A percentile compares a stretch with the other conserved stretches of the same genome.
Evolutionary conservation across 2,797 vertebrate species (phyloP).

Genomic region (Melanotaenia pygmaea): DNA sequence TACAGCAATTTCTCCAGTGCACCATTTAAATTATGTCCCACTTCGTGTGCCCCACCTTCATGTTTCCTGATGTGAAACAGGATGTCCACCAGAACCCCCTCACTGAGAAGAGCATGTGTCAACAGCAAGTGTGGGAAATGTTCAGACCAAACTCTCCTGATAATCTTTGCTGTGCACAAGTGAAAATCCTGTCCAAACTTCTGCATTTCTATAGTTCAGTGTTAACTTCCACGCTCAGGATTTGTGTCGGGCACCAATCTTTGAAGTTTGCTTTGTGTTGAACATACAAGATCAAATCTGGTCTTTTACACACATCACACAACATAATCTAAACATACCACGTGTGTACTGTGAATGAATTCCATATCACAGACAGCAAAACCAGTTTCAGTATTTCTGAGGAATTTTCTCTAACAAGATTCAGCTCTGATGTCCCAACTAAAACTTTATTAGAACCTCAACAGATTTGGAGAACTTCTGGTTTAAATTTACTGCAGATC

Average conservation of each 20-base stretch:
- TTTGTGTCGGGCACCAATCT: neutral
- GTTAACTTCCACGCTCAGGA: neutral
- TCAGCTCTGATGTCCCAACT: neutral
- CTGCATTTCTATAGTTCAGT: neutral
- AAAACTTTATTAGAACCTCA: neutral
- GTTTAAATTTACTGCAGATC: neutral
- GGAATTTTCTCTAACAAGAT: neutral
- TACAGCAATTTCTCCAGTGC: no score
- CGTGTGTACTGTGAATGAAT: neutral
- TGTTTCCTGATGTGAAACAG: no score
- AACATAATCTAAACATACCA: neutral
- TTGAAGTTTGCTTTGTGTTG: neutral
- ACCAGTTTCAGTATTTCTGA: neutral
- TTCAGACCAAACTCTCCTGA: neutral
- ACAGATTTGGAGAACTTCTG: neutral
- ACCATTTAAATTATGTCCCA: no score
- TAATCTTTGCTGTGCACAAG: neutral
- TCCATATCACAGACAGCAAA: neutral
- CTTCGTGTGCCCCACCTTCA: no score
- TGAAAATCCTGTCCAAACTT: neutral
- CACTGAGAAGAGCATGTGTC: neutral
- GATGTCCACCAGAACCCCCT: no score
- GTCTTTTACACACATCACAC: neutral
- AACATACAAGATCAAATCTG: neutral
- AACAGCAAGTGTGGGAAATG: neutral